Percentiles rank a stretch among this genome's conserved stretches.
Conservation (phyloP, 2,888 invertebrate species). For the Hemithea aestivaria region DNA sequence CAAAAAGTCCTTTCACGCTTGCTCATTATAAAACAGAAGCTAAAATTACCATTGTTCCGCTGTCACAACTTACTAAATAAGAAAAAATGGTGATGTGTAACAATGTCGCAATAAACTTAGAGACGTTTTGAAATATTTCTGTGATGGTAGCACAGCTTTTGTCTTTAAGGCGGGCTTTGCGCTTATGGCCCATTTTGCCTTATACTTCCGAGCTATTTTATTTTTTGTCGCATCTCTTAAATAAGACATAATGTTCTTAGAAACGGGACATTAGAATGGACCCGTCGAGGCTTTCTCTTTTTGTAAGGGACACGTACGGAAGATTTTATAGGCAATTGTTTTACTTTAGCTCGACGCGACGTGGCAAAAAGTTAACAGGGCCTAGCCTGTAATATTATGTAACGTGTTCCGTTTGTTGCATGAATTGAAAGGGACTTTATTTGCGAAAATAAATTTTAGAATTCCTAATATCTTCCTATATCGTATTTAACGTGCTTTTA, state of each 20-base stretch:
- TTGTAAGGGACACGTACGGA: conserved; percentile 67
- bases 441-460: too few relatives aligned
- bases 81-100: conserved; percentile 55
- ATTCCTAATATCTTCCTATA: too few relatives aligned
- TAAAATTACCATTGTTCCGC: conserved; percentile 57
- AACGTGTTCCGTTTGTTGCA: conserved; percentile 16
- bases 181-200: conserved; percentile 70
- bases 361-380: conserved; percentile 44
- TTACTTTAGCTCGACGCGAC: conserved; percentile 49
- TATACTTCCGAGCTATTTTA: conserved; percentile 65
- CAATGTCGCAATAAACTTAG: conserved; percentile 69
- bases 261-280: conserved; percentile 72
- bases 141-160: conserved; percentile 66
- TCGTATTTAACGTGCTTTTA: too few relatives aligned
- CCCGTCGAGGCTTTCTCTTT: conserved; percentile 65
- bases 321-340: conserved; percentile 76
- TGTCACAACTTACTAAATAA: conserved; percentile 63
- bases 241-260: conserved; percentile 78
- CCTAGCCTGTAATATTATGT: conserved; percentile 21
- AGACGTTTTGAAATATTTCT: conserved; percentile 66
- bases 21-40: conserved; percentile 66
- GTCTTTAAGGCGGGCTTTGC: conserved; percentile 51
- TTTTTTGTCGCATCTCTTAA: conserved; percentile 71
- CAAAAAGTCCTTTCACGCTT: conserved; percentile 39
- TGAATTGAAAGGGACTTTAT: neutral